Conservation (phyloP, 2,797 vertebrate species). For the Scolopax rusticola region DNA sequence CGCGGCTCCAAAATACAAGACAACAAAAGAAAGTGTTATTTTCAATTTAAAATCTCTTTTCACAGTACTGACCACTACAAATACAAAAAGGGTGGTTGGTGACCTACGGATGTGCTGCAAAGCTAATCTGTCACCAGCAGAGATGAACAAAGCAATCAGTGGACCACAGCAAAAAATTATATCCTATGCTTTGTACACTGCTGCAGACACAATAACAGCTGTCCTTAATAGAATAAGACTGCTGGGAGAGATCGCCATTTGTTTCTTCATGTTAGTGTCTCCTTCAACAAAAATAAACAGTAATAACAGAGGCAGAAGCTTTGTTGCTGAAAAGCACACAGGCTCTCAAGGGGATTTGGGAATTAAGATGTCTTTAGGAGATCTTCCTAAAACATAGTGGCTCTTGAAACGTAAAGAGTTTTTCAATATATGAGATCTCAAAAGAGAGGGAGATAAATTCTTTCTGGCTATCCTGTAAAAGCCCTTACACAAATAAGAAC, state of each 20-base stretch:
- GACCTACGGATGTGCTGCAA: constrained; percentile 40
- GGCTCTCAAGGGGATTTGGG: constrained; percentile 24
- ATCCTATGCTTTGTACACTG: constrained; percentile 4
- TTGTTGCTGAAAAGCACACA: constrained; percentile 25
- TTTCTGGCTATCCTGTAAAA: neutral
- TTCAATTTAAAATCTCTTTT: constrained; percentile 56
- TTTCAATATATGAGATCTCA: neutral
- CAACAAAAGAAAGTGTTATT: constrained; percentile 57
- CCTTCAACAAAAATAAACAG: constrained; percentile 65
- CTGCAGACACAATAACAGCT: constrained; percentile 43
- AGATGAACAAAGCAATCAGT: constrained; percentile 59
- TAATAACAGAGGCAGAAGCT: constrained; percentile 56
- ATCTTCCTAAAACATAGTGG: constrained; percentile 11
- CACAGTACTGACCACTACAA: constrained; percentile 33
- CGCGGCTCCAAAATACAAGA: neutral
- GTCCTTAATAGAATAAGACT: constrained; percentile 42
- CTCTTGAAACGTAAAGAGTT: neutral
- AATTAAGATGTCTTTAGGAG: constrained; percentile 57
- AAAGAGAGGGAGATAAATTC: neutral
- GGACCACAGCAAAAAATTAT: constrained; percentile 41
- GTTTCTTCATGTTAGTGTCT: constrained; percentile 46
- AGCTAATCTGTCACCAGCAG: constrained; percentile 58
- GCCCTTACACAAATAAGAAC: neutral
- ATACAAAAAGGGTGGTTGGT: constrained; percentile 34
- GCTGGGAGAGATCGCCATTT: neutral